Evolutionary conservation across 2,797 vertebrate species (phyloP).

Genomic region (Aeoliscus strigatus): DNA sequence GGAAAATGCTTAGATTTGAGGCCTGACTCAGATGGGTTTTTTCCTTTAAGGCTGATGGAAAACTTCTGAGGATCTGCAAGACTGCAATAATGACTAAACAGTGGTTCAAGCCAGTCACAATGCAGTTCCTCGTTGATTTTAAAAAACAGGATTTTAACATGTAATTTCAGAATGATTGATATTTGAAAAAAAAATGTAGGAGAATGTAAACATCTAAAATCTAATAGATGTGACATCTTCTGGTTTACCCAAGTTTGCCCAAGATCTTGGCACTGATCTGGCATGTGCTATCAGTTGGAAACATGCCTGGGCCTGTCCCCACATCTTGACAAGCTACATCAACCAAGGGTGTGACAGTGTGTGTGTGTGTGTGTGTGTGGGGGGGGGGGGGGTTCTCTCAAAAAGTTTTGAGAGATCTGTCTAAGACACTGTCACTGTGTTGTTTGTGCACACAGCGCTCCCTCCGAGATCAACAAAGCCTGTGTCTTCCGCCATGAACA

Average conservation of each 20-base stretch:
- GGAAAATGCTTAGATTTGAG: conserved; percentile 48
- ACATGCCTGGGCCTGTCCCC: conserved; percentile 67
- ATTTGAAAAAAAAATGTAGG: too few relatives aligned
- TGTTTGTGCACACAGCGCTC: conserved; percentile 75
- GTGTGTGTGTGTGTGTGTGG: conserved; percentile 5
- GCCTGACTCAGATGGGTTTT: conserved; percentile 20
- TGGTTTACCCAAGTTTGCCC: too few relatives aligned
- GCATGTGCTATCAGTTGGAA: conserved; percentile 45
- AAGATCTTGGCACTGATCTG: conserved; percentile 22
- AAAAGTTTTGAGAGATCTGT: conserved; percentile 8
- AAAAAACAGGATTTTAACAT: too few relatives aligned
- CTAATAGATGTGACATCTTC: conserved; percentile 7
- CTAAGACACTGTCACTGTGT: conserved; percentile 11
- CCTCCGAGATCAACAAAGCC: conserved; percentile 89
- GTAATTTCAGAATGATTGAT: too few relatives aligned
- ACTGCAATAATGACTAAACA: conserved; percentile 24
- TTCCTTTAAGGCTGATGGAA: conserved; percentile 43
- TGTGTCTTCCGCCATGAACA: conserved; percentile 76
- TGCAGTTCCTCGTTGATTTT: too few relatives aligned
- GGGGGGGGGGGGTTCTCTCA: neutral
- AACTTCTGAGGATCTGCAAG: conserved; percentile 39
- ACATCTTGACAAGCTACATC: conserved; percentile 43
- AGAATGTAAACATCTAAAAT: too few relatives aligned
- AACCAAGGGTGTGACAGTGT: conserved; percentile 32
- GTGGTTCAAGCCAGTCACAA: conserved; percentile 26